These are phyloP conservation scores for Spodoptera picta DNA, from an alignment of 2,888 invertebrate species.

Conservation along the genomic window DNA sequence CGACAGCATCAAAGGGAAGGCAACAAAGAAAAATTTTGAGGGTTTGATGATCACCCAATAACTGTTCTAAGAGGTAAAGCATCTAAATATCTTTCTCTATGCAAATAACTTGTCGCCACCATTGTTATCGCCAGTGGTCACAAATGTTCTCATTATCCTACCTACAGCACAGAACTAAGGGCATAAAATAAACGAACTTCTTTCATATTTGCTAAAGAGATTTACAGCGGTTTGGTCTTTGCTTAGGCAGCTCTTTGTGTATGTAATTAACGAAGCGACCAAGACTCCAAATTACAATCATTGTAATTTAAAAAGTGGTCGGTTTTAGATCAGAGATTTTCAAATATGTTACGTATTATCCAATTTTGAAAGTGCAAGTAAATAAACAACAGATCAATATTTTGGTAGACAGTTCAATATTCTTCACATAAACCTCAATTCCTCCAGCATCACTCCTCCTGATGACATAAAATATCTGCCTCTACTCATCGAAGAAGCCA, in stretches of 20 bases:
- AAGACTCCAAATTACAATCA: too few relatives aligned
- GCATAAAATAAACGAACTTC: slow-evolving; percentile 24
- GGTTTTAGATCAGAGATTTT: background rate
- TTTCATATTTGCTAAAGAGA: slow-evolving; percentile 40
- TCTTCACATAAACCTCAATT: slow-evolving; percentile 19
- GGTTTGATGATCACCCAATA: slow-evolving; percentile 16
- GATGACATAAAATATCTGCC: slow-evolving; percentile 24
- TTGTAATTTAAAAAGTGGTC: too few relatives aligned
- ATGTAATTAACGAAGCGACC: slow-evolving; percentile 23
- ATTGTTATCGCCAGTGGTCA: background rate
- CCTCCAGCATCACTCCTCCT: slow-evolving; percentile 15
- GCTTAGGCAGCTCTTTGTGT: slow-evolving; percentile 29
- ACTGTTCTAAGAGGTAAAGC: slow-evolving; percentile 4
- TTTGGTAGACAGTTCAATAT: slow-evolving; percentile 27
- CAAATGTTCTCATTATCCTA: slow-evolving; percentile 16
- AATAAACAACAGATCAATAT: slow-evolving; percentile 58
- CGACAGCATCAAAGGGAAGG: background rate
- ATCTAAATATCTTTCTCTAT: background rate
- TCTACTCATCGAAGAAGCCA: slow-evolving; percentile 25
- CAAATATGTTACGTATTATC: slow-evolving; percentile 1
- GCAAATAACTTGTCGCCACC: slow-evolving; percentile 4
- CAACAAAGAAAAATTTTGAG: slow-evolving; percentile 34
- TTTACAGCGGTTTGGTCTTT: slow-evolving; percentile 27
- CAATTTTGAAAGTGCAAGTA: slow-evolving; percentile 26
- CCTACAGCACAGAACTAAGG: slow-evolving; percentile 10